Percentiles rank a stretch among this genome's conserved stretches.
phyloP scores from a whole-genome alignment of 2,888 invertebrate genomes.

The Toxonevra muliebris region DNA sequence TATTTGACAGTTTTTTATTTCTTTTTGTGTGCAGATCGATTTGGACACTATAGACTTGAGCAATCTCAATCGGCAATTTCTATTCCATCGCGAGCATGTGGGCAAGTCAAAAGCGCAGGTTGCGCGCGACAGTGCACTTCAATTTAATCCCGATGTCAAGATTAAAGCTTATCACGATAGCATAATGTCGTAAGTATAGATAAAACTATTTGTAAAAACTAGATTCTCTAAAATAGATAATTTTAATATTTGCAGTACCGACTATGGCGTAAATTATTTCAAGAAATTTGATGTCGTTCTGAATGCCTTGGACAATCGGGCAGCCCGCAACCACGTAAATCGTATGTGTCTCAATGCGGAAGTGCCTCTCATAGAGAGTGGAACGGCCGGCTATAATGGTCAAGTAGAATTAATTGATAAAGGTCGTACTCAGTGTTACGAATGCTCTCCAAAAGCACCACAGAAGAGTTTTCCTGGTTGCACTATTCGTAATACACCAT shows the following conservation, averaged over 20 bases:
- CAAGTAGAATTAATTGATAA: slow-evolving; percentile 92
- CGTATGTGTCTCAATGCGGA: slow-evolving; percentile 97
- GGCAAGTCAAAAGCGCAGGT: slow-evolving; percentile 96
- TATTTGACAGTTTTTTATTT: neutral
- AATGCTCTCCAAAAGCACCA: slow-evolving; percentile 90
- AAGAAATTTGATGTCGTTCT: slow-evolving; percentile 90
- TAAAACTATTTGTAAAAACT: neutral
- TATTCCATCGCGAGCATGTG: slow-evolving; percentile 98
- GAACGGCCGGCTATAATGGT: slow-evolving; percentile 96
- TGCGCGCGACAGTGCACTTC: slow-evolving; percentile 87
- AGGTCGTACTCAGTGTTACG: slow-evolving; percentile 93
- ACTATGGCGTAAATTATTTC: slow-evolving; percentile 91
- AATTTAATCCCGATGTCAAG: slow-evolving; percentile 87
- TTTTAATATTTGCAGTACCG: slow-evolving; percentile 74
- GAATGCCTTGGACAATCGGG: slow-evolving; percentile 96
- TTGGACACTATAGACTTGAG: slow-evolving; percentile 99
- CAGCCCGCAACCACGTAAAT: slow-evolving; percentile 98
- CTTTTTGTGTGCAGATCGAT: slow-evolving; percentile 81
- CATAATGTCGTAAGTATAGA: slow-evolving; percentile 79
- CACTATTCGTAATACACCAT: slow-evolving; percentile 98
- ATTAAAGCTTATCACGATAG: slow-evolving; percentile 93
- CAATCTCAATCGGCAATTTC: slow-evolving; percentile 97
- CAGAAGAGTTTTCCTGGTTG: slow-evolving; percentile 97
- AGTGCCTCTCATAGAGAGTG: slow-evolving; percentile 94
- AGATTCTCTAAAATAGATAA: neutral